Evolutionary conservation across 2,888 invertebrate species (phyloP).

Genomic region (Macropis europaea): DNA sequence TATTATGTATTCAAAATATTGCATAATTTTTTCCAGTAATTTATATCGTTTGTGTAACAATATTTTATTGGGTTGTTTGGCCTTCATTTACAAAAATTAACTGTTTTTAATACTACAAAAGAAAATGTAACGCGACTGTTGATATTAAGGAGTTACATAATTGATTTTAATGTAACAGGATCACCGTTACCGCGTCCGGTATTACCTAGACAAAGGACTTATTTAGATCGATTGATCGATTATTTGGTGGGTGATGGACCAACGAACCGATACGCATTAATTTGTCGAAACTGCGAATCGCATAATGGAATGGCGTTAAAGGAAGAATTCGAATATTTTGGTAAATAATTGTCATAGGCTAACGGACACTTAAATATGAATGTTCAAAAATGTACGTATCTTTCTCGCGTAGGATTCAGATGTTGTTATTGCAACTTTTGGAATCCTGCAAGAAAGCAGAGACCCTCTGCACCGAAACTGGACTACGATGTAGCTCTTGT

Average conservation of each 20-base stretch:
- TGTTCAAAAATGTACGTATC: conserved; percentile 9
- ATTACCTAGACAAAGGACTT: conserved; percentile 87
- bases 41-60: neutral
- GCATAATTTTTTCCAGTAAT: neutral
- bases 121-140: neutral
- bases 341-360: conserved; percentile 72
- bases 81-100: neutral
- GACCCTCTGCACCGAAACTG: conserved; percentile 88
- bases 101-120: neutral
- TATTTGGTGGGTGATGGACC: conserved; percentile 98
- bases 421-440: conserved; percentile 94
- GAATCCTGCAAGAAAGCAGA: conserved; percentile 94
- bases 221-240: conserved; percentile 94
- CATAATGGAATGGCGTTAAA: conserved; percentile 95
- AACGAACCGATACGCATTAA: conserved; percentile 95
- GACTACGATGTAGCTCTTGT: conserved; percentile 54
- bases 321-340: conserved; percentile 86
- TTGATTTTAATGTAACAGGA: conserved; percentile 56
- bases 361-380: conserved; percentile 12
- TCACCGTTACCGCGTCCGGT: conserved; percentile 85
- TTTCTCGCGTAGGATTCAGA: conserved; percentile 84
- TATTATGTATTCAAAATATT: neutral
- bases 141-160: neutral
- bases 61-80: neutral
- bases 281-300: conserved; percentile 92